Base-by-base conservation (phyloP, 2,888 invertebrate species). In the Glyphotaelius pellucidus region DNA sequence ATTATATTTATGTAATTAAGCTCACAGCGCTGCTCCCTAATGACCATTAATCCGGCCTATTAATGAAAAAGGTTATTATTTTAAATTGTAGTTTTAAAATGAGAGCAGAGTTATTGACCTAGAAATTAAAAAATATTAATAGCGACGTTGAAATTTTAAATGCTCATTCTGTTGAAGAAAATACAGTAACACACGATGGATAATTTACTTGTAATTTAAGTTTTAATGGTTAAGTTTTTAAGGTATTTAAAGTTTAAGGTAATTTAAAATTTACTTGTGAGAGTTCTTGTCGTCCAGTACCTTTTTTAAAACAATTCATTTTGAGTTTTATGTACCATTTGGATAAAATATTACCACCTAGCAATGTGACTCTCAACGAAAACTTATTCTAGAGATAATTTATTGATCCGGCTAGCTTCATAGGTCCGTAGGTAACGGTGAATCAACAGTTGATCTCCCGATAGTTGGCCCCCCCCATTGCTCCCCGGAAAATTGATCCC, bases 1-100 rank as follows among this genome's bases (percentile, higher is more conserved):
- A 83, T 32, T 25, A 15, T 83, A 83, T 83, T 83, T 32, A 83
- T 83, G 83, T 83, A 38, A 83, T 83, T 35, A 83, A 35, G 32
- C 83, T 35, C 83, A 35, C 25, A 25, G 83, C 67, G 67, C 67
- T 9, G 25, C 25, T 67, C 67, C 67, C 67, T 67, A 67, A 67
- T n/a, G 67, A 67, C 67, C 67, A 47, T 47, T 47, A n/a, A 67
- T 67, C 67, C 67, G 25, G 25, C 67, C 25, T 25, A 67, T 67
- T 67, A 67, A 67, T n/a, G 9, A 67, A 67, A 67, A 67, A 67
- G 25, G 67, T 67, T 67, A 67, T 67, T 67, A n/a, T 67, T 67
- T 67, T 67, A 67, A 67, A 67, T 67, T 67, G 67, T 9, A 67
- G 67, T 9, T 25, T 25, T 25, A 67, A 67, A 67, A 67, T 67